phyloP scores from a whole-genome alignment of 1,140 invertebrate genomes.

The Tribolium madens region DNA sequence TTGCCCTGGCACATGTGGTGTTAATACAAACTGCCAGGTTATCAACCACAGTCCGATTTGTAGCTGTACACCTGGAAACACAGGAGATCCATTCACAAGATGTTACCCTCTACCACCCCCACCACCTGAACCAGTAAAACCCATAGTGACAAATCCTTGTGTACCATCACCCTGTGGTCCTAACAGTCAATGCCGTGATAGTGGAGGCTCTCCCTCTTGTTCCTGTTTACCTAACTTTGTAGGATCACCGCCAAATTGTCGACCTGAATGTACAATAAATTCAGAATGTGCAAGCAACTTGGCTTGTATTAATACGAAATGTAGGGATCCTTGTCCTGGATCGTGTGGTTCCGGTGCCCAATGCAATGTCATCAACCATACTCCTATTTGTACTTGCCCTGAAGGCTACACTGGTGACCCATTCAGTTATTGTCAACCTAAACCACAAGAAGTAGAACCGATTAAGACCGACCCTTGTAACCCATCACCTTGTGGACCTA shows the following conservation, averaged over 20 bases:
- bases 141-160: slow-evolving; percentile 73
- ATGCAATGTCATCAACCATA: slow-evolving; percentile 82
- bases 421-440: slow-evolving; percentile 74
- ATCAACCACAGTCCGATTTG: slow-evolving; percentile 75
- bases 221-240: slow-evolving; percentile 75
- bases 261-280: slow-evolving; percentile 79
- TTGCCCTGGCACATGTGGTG: slow-evolving; percentile 80
- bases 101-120: slow-evolving; percentile 66
- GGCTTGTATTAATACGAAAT: slow-evolving; percentile 80
- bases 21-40: slow-evolving; percentile 80
- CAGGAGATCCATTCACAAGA: slow-evolving; percentile 71
- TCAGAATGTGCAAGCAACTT: slow-evolving; percentile 79
- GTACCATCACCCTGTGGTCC: slow-evolving; percentile 84
- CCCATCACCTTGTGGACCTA: slow-evolving; percentile 79
- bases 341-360: slow-evolving; percentile 79
- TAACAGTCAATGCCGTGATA: slow-evolving; percentile 80
- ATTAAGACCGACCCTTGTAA: slow-evolving; percentile 72
- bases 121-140: slow-evolving; percentile 62
- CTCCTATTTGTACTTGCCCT: slow-evolving; percentile 78
- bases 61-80: slow-evolving; percentile 68
- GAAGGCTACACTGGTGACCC: slow-evolving; percentile 75
- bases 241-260: slow-evolving; percentile 78
- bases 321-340: slow-evolving; percentile 78
- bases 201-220: slow-evolving; percentile 72
- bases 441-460: slow-evolving; percentile 64